phyloP scores from a whole-genome alignment of 37 sponge, comb jelly and placozoan genomes.

The Beroe forskalii region DNA sequence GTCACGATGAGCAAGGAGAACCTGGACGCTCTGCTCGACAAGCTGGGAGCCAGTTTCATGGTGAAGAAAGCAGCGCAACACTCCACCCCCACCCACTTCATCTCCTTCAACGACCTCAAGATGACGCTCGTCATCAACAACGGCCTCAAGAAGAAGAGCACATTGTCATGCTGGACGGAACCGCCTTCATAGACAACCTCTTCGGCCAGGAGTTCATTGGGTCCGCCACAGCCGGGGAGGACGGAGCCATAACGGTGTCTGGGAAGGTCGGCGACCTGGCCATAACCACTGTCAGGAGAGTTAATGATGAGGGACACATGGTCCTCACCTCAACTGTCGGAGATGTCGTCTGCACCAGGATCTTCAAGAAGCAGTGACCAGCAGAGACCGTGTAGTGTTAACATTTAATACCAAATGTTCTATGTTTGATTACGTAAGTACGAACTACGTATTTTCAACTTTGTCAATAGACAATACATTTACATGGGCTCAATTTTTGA shows the following conservation, averaged over 20 bases:
- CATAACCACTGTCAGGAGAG: neutral
- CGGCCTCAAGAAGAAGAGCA: neutral
- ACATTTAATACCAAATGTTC: no score
- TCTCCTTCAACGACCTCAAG: neutral
- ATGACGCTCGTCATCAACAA: neutral
- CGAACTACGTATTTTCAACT: no score
- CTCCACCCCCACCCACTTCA: neutral
- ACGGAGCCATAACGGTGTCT: neutral
- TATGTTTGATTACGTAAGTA: no score
- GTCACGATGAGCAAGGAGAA: neutral
- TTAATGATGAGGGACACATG: constrained; percentile 7
- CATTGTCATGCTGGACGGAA: neutral
- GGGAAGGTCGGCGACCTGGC: constrained; percentile 5
- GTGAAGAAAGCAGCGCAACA: neutral
- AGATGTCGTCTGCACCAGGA: neutral
- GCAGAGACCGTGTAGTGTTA: no score
- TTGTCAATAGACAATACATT: no score
- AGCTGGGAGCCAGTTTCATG: neutral
- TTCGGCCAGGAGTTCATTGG: neutral
- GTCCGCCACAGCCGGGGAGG: neutral
- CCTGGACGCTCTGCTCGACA: neutral
- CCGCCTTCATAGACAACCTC: neutral
- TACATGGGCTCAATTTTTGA: no score
- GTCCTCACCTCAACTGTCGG: neutral
- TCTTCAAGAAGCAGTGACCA: neutral